Evolutionary conservation across 2,797 vertebrate species (phyloP).

Genomic region (Sylvilagus floridanus): DNA sequence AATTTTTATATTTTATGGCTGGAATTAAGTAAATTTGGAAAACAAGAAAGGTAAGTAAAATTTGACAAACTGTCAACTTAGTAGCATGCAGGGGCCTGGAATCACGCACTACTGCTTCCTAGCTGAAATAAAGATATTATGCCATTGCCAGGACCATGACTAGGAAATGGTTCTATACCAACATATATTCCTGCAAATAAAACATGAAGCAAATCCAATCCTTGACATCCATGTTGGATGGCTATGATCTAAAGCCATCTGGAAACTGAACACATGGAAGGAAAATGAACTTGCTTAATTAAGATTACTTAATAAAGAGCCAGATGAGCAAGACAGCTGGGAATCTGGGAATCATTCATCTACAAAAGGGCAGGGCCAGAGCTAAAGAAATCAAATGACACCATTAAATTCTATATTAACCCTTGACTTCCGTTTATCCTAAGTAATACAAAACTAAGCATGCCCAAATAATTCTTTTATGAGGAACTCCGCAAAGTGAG

Average conservation of each 20-base stretch:
- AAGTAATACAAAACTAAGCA: constrained; percentile 22
- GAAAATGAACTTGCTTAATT: not conserved
- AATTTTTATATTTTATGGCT: not conserved
- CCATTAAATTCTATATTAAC: not conserved
- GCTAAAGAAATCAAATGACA: constrained; percentile 9
- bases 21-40: constrained; percentile 44
- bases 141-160: not conserved
- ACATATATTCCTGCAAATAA: not conserved
- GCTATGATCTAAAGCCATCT: constrained; percentile 39
- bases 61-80: not conserved
- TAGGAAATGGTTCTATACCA: not conserved
- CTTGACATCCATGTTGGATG: not conserved
- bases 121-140: constrained; percentile 16
- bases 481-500: not conserved
- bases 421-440: not conserved
- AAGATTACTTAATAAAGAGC: constrained; percentile 8
- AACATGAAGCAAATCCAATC: not conserved
- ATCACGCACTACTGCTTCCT: not conserved
- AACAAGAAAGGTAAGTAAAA: constrained; percentile 21
- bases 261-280: not conserved
- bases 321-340: not conserved
- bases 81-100: not conserved
- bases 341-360: constrained; percentile 13
- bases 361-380: not conserved
- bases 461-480: not conserved